Evolutionary conservation across 2,113 vertebrate genomes (phyloP).

Genomic region (Poecilia latipinna): DNA sequence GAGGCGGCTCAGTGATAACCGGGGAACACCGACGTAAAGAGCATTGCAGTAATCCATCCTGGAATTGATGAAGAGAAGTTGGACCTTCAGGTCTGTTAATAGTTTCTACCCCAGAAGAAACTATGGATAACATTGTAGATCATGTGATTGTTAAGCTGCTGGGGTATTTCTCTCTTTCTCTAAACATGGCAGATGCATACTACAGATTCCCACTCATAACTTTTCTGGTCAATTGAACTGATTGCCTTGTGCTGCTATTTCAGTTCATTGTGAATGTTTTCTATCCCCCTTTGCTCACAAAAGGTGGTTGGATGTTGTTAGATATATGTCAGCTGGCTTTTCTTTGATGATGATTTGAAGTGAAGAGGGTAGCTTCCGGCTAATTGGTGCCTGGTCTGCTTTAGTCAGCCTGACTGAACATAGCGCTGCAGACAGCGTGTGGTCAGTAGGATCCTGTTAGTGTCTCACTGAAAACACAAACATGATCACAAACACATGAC

Average conservation of each 20-base stretch:
- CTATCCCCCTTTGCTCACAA: constrained; percentile 27
- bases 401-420: constrained; percentile 59
- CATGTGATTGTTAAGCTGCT: not conserved
- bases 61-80: too few species aligned
- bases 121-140: not conserved
- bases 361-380: constrained; percentile 60
- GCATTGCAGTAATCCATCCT: too few species aligned
- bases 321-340: constrained; percentile 51
- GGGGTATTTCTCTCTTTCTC: not conserved
- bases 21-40: too few species aligned
- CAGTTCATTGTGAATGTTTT: constrained; percentile 7
- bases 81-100: not conserved
- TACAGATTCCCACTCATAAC: not conserved
- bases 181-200: not conserved
- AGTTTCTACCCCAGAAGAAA: not conserved
- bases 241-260: not conserved
- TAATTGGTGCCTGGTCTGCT: constrained; percentile 57
- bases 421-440: constrained; percentile 48
- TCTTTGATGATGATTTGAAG: constrained; percentile 60
- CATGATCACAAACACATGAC: constrained; percentile 39
- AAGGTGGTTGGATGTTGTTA: constrained; percentile 37
- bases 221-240: not conserved
- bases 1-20: too few species aligned
- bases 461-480: constrained; percentile 47
- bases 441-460: constrained; percentile 48